These are phyloP conservation scores for Microctonus hyperodae DNA, from an alignment of 2,888 invertebrate species.

Conservation along the genomic window DNA sequence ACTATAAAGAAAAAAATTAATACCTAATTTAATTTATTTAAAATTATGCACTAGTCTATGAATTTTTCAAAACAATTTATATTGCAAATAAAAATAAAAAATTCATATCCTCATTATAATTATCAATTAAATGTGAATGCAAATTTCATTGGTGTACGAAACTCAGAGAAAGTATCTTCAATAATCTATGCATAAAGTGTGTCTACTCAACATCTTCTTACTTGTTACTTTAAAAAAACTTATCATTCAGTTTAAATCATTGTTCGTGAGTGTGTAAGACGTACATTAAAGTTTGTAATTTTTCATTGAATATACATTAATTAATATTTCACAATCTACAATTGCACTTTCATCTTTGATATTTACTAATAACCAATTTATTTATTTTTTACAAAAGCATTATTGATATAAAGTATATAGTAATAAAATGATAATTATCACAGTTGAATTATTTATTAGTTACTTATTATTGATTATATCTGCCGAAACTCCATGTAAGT, in stretches of 20 bases:
- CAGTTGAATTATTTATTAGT: conserved; percentile 7
- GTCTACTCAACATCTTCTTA: background rate
- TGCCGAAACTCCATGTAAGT: conserved; percentile 25
- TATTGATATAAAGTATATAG: background rate
- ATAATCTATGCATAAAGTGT: conserved; percentile 14
- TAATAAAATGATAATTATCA: conserved; percentile 10
- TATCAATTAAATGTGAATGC: conserved; percentile 17
- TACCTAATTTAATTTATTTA: too few species aligned
- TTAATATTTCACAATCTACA: background rate
- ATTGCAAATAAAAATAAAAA: background rate
- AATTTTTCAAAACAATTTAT: too few species aligned
- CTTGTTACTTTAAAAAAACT: conserved; percentile 26
- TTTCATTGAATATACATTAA: background rate
- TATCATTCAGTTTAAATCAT: conserved; percentile 17
- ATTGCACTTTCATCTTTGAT: conserved; percentile 37
- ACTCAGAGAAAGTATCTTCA: conserved; percentile 40
- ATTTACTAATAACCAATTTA: background rate
- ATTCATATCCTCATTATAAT: background rate
- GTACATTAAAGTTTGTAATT: background rate
- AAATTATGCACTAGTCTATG: too few species aligned
- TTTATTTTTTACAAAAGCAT: background rate
- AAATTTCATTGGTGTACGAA: conserved; percentile 28
- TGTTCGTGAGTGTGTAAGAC: conserved; percentile 6
- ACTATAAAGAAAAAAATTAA: too few species aligned
- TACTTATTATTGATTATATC: background rate